These are phyloP conservation scores for Pectinophora gossypiella DNA, from an alignment of 1,140 invertebrate genomes.

Conservation along the genomic window DNA sequence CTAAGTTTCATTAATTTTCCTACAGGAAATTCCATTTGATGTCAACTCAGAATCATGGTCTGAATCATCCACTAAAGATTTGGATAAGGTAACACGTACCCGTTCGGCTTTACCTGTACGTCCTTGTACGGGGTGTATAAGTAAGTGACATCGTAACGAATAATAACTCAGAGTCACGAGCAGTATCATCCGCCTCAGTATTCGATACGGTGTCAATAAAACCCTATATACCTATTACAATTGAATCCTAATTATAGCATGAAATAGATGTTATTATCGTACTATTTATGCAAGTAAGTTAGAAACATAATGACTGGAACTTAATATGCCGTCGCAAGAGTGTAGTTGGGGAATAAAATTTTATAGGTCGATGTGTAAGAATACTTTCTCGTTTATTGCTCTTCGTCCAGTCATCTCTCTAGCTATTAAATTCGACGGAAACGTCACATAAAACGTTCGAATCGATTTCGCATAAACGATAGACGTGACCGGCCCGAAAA, in stretches of 20 bases:
- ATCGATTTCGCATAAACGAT: conserved; percentile 73
- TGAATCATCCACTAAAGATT: too few species aligned
- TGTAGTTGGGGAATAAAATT: conserved; percentile 47
- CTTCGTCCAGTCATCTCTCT: conserved; percentile 58
- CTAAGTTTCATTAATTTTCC: too few species aligned
- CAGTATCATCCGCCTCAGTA: too few species aligned
- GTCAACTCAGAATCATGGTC: too few species aligned
- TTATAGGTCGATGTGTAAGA: conserved; percentile 63
- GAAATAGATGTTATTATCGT: conserved; percentile 18
- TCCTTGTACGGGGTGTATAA: too few species aligned
- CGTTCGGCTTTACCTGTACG: too few species aligned
- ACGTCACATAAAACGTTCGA: conserved; percentile 65
- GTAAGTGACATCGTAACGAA: too few species aligned
- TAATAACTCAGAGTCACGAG: too few species aligned
- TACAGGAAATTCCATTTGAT: too few species aligned
- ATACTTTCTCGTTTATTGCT: conserved; percentile 67
- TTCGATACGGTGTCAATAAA: too few species aligned
- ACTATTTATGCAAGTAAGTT: conserved; percentile 15
- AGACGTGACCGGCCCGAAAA: conserved; percentile 56
- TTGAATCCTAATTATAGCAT: conserved; percentile 15
- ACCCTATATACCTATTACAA: too few species aligned
- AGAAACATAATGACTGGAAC: conserved; percentile 25
- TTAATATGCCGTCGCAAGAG: conserved; percentile 21
- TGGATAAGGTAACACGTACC: too few species aligned
- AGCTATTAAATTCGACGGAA: conserved; percentile 66